Conservation (phyloP, 2,888 invertebrate species). For the Drosophila limbata region DNA sequence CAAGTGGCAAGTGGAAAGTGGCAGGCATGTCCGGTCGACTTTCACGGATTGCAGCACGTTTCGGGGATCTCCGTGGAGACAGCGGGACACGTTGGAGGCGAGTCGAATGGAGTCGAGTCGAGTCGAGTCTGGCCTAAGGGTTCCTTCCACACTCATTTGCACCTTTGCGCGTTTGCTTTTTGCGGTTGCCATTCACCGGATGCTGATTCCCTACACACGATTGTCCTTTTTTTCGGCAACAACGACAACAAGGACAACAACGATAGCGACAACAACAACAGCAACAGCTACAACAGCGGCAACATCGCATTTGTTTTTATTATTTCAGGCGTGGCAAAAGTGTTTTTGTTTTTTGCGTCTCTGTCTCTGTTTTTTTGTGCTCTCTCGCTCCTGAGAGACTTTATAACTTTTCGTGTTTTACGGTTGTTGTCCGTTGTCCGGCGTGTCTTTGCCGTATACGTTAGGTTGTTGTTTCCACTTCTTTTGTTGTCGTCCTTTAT, state of each 20-base stretch:
- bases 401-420: constrained; percentile 80
- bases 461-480: constrained; percentile 15
- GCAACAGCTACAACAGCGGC: not conserved
- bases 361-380: constrained; percentile 21
- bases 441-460: constrained; percentile 47
- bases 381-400: constrained; percentile 66
- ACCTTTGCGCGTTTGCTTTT: constrained; percentile 75
- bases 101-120: not conserved
- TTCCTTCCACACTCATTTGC: constrained; percentile 71
- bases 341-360: constrained; percentile 70
- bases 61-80: constrained; percentile 4
- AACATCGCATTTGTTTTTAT: constrained; percentile 75
- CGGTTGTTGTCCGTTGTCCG: constrained; percentile 72
- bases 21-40: constrained; percentile 31
- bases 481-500: constrained; percentile 34
- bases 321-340: constrained; percentile 78
- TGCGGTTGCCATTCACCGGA: constrained; percentile 64
- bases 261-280: not conserved
- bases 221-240: constrained; percentile 47
- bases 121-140: constrained; percentile 16
- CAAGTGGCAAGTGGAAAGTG: constrained; percentile 13
- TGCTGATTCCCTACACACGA: constrained; percentile 65
- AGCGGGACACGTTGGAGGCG: constrained; percentile 3
- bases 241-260: constrained; percentile 2
- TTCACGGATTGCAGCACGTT: constrained; percentile 37